Percentiles rank a stretch among this genome's conserved stretches.
Evolutionary conservation across 2,797 vertebrate species (phyloP).

Genomic region (Hirundo rustica): DNA sequence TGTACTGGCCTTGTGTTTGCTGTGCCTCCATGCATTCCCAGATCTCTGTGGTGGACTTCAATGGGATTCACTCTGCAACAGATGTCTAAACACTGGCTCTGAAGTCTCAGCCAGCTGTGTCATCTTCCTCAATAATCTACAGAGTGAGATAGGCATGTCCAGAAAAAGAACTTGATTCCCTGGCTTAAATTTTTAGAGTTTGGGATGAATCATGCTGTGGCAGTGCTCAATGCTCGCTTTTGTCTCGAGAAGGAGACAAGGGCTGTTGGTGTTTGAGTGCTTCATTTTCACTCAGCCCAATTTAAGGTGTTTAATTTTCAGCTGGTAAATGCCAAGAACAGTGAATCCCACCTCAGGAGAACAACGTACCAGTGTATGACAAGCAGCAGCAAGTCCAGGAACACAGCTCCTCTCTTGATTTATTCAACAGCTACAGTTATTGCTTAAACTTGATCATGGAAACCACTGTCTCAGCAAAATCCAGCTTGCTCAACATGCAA

Average conservation of each 20-base stretch:
- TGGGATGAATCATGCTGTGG: background rate
- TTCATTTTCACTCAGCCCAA: background rate
- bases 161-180: background rate
- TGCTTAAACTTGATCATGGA: constrained; percentile 36
- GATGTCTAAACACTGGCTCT: background rate
- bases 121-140: background rate
- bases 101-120: background rate
- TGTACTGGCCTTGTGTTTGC: background rate
- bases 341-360: constrained; percentile 49
- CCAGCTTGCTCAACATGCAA: background rate
- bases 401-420: constrained; percentile 16
- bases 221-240: background rate
- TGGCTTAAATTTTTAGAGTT: background rate
- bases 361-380: constrained; percentile 10
- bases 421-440: background rate
- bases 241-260: constrained; percentile 1
- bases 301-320: constrained; percentile 14
- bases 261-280: background rate
- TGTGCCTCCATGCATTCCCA: background rate
- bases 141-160: background rate
- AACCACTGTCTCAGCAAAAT: constrained; percentile 61
- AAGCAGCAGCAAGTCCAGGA: constrained; percentile 44
- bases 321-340: background rate
- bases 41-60: background rate
- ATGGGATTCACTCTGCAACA: background rate